Conservation (phyloP, 1,140 invertebrate genomes). For the Neomicropteryx cornuta region DNA sequence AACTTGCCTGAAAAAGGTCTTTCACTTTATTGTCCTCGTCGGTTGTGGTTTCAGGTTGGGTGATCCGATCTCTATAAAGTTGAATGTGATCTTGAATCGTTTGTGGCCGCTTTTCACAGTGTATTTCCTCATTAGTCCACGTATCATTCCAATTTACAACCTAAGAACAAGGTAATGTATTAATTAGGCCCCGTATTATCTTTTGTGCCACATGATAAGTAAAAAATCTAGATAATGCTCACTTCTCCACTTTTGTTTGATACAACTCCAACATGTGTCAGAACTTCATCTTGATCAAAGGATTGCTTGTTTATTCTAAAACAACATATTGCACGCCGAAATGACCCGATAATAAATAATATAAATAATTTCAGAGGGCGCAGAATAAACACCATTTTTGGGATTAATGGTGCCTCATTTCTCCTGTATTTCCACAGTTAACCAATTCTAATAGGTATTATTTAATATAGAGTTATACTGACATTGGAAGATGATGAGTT, state of each 20-base stretch:
- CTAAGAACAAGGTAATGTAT: no score
- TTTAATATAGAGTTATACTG: no score
- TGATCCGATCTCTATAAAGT: conserved; percentile 14
- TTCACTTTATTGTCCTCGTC: conserved; percentile 11
- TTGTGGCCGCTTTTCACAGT: conserved; percentile 11
- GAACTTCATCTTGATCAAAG: conserved; percentile 12
- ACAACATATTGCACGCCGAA: conserved; percentile 14
- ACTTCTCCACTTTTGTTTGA: conserved; percentile 11
- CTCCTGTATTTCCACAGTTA: no score
- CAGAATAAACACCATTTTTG: conserved; percentile 13
- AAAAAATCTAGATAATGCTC: no score
- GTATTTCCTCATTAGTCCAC: conserved; percentile 13
- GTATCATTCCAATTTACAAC: conserved; percentile 13
- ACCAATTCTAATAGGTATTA: no score
- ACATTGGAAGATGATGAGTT: no score
- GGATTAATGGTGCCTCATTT: no score
- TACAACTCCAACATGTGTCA: conserved; percentile 13
- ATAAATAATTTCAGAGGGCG: conserved; percentile 12
- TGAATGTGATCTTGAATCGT: conserved; percentile 16
- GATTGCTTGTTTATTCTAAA: conserved; percentile 13
- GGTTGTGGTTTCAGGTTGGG: conserved; percentile 9
- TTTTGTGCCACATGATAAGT: no score
- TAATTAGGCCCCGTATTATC: no score
- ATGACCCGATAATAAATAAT: conserved; percentile 10
- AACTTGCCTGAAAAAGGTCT: conserved; percentile 13